Conservation (phyloP, 2,888 invertebrate genomes). For the Rhagium mordax region DNA sequence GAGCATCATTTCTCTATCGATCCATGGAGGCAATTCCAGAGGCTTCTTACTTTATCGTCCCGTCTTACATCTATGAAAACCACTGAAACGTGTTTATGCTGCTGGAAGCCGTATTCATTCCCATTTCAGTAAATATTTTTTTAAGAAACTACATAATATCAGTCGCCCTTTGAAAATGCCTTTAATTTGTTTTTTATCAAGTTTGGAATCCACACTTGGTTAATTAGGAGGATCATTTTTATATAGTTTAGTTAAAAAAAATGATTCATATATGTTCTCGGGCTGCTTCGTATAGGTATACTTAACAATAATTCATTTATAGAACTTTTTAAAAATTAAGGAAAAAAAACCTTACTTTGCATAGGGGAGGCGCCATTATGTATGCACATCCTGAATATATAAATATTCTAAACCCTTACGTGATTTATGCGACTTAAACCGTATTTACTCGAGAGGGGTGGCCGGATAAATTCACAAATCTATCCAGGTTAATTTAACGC, state of each 20-base stretch:
- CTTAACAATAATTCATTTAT: no score
- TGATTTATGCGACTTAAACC: no score
- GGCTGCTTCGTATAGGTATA: no score
- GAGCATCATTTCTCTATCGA: conserved; percentile 24
- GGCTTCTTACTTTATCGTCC: conserved; percentile 11
- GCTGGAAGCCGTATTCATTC: background rate
- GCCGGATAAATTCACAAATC: no score
- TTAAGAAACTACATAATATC: background rate
- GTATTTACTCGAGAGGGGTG: no score
- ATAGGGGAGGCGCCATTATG: background rate
- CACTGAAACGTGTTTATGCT: background rate
- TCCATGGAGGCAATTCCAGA: background rate
- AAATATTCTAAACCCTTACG: background rate
- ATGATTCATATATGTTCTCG: no score
- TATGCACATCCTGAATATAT: background rate
- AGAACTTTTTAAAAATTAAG: no score
- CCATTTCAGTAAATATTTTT: background rate
- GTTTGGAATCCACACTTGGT: no score
- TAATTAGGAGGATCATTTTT: no score
- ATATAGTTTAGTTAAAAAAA: no score
- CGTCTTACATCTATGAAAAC: background rate
- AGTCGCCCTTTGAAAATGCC: background rate
- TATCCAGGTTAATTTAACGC: no score
- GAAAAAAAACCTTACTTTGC: background rate
- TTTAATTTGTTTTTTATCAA: background rate